Conservation (phyloP, 2,113 vertebrate species). For the Pyrgilauda ruficollis region DNA sequence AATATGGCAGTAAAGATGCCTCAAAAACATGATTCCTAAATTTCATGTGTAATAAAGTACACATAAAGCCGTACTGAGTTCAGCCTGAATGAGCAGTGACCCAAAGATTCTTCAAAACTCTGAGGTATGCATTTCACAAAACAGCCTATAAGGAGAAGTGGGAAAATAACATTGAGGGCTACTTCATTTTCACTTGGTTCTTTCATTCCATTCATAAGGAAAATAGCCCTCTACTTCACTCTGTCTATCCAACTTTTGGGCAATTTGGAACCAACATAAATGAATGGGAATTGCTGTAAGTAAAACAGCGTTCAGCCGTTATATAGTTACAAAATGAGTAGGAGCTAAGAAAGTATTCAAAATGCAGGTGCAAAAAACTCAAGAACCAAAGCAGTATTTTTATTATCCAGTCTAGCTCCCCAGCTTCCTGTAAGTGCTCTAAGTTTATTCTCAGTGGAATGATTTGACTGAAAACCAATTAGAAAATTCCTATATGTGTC, state of each 20-base stretch:
- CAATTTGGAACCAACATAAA: constrained; percentile 1
- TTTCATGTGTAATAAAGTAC: neutral
- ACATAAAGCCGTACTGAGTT: neutral
- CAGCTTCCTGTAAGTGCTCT: neutral
- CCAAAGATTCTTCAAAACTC: neutral
- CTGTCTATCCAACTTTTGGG: neutral
- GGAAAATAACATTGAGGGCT: neutral
- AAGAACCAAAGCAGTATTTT: constrained; percentile 2
- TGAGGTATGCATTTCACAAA: neutral
- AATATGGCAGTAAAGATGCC: neutral
- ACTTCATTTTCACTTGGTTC: neutral
- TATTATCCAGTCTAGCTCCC: neutral
- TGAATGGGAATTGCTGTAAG: neutral
- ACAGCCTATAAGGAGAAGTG: neutral
- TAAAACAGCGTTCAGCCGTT: neutral
- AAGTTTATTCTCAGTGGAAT: constrained; percentile 1
- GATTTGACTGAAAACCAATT: constrained; percentile 60
- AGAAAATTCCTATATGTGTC: constrained; percentile 23
- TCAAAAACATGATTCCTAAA: neutral
- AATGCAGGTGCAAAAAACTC: constrained; percentile 7
- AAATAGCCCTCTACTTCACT: neutral
- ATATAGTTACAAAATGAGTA: neutral
- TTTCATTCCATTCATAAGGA: constrained; percentile 10
- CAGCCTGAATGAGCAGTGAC: neutral
- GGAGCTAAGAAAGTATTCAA: neutral